Evolutionary conservation across 2,888 invertebrate genomes (phyloP), one percentile per base, ranked within the genome.

Genomic region (Cryptops parisi): DNA sequence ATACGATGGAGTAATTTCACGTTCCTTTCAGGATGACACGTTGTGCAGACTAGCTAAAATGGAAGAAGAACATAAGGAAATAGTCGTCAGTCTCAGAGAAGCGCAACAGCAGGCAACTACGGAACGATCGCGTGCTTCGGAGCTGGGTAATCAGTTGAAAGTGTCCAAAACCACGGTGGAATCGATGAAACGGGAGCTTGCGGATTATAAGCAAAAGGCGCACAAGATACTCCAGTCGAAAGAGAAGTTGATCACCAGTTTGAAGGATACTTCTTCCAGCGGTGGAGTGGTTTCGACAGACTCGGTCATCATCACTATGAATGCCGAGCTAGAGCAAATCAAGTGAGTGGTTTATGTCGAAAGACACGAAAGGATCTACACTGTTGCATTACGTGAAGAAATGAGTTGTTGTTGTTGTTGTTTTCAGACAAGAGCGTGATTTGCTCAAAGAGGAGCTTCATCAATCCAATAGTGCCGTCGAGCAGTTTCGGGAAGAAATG

Each of bases 121-220:
- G 41, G 68, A 70, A 55, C 68, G 66, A 45, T 33, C 43, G 21
- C 52, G 53, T 12, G 57, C 51, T 23, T 47, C 52, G 45, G 68
- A 68, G 17, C 47, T 65, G 2, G 58, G 57, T n/a, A 60, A 60
- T 44, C 69, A 73, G 60, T 51, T 71, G 53, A 68, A 68, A 56
- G 58, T 66, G 41, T 62, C 67, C n/a, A 70, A 68, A 58, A 62
- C 62, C 27, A 67, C 64, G 55, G 60, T 68, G 24, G 70, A 72
- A 21, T 62, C 66, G 22, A 65, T 70, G 21, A 69, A 69, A 59
- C 70, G 68, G 60, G 85, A 87, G 64, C 74, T 84, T 61, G 76
- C 79, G 52, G 81, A 82, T 52, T 86, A 87, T 67, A 79, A 82
- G 60, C 77, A 78, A n/a, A 81, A 86, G 62, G 86, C 86, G 0